Evolutionary conservation across 2,888 invertebrate genomes (phyloP).

Genomic region (Nomada ruficornis): DNA sequence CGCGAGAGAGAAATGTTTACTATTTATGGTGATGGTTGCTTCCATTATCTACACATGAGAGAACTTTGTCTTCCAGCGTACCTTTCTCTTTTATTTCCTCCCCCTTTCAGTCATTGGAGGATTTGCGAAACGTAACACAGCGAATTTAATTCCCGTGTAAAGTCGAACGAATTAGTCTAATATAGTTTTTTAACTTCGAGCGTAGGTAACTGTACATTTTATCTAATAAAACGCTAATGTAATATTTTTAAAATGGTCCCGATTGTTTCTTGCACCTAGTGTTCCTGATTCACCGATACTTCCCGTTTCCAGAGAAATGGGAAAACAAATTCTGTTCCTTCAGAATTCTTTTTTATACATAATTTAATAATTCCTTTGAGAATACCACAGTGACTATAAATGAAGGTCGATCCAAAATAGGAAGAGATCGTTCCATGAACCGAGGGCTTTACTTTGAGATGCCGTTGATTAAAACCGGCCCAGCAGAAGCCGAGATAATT

Average conservation of each 20-base stretch:
- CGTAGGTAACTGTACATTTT: conserved; percentile 83
- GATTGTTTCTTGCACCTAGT: not conserved
- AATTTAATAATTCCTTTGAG: no score
- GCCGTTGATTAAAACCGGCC: no score
- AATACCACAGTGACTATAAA: no score
- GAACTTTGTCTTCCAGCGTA: conserved; percentile 62
- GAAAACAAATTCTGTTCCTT: no score
- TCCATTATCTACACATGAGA: conserved; percentile 76
- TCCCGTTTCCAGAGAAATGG: no score
- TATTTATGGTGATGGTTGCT: conserved; percentile 80
- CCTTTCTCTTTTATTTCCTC: conserved; percentile 48
- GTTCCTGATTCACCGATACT: not conserved
- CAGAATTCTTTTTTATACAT: not conserved
- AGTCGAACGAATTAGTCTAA: conserved; percentile 83
- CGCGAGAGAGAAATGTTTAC: conserved; percentile 36
- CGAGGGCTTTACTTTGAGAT: no score
- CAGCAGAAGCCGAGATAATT: no score
- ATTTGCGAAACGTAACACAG: conserved; percentile 80
- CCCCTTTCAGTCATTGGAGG: conserved; percentile 83
- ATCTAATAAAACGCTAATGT: conserved; percentile 82
- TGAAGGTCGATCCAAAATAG: no score
- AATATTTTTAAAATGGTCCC: conserved; percentile 66
- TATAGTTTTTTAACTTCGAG: conserved; percentile 80
- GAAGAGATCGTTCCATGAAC: no score
- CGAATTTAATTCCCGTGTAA: conserved; percentile 82